Percentiles rank a stretch among this genome's conserved stretches.
Conservation (phyloP, 2,888 invertebrate genomes). For the Pterostichus madidus region DNA sequence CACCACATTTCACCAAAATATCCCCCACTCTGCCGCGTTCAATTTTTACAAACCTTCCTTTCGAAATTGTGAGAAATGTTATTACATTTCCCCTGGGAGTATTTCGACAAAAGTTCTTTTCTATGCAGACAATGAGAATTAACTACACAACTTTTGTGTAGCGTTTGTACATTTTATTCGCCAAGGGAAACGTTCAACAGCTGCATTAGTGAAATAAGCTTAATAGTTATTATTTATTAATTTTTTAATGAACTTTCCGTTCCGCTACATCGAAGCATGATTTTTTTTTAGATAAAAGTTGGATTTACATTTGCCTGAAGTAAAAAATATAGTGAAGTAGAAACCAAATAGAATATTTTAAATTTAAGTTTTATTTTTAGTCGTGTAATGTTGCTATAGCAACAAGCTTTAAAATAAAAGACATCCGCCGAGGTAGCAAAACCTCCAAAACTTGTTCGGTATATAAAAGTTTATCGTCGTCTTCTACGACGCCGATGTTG, state of each 20-base stretch:
- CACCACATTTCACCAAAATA: slow-evolving; percentile 18
- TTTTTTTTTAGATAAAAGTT: slow-evolving; percentile 2
- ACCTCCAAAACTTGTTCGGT: slow-evolving; percentile 62
- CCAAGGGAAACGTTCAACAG: slow-evolving; percentile 28
- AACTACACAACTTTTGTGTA: slow-evolving; percentile 35
- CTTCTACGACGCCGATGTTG: neutral
- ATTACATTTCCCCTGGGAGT: slow-evolving; percentile 14
- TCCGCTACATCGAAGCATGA: neutral
- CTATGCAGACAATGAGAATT: slow-evolving; percentile 49
- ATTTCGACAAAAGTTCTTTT: slow-evolving; percentile 28
- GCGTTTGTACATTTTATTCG: slow-evolving; percentile 18
- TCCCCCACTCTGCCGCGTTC: neutral
- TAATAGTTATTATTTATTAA: slow-evolving; percentile 42
- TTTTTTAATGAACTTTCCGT: slow-evolving; percentile 23
- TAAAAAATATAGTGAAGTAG: no score
- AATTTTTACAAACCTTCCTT: slow-evolving; percentile 17
- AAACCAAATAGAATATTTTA: neutral
- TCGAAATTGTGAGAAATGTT: slow-evolving; percentile 42
- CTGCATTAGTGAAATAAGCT: slow-evolving; percentile 30
- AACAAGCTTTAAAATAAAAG: slow-evolving; percentile 3
- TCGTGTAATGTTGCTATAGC: no score
- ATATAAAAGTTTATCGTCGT: slow-evolving; percentile 65
- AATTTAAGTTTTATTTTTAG: neutral
- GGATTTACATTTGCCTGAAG: neutral
- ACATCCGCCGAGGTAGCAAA: slow-evolving; percentile 35